Conservation (phyloP, 1,140 invertebrate species). For the Drosophila kanapiae region DNA sequence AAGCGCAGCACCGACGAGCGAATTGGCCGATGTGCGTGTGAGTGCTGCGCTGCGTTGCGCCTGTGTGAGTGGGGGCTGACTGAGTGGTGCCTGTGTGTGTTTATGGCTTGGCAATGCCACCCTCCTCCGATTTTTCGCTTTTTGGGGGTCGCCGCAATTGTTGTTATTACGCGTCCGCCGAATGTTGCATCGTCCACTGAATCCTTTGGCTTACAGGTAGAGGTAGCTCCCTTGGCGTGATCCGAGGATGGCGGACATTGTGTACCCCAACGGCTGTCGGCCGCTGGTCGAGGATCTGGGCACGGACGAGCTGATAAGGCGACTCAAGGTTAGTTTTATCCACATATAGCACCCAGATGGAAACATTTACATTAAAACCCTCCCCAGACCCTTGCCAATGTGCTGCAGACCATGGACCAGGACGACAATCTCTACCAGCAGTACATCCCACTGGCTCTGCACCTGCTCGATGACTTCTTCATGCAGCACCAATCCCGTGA, state of each 20-base stretch:
- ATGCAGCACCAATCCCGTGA: constrained; percentile 95
- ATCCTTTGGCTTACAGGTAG: constrained; percentile 28
- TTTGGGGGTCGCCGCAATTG: constrained; percentile 59
- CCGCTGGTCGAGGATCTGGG: constrained; percentile 96
- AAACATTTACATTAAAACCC: not conserved
- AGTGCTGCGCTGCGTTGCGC: constrained; percentile 27
- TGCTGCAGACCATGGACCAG: constrained; percentile 98
- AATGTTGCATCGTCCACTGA: constrained; percentile 30
- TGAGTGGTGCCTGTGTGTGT: constrained; percentile 40
- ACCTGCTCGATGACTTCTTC: constrained; percentile 97
- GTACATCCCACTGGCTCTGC: constrained; percentile 96
- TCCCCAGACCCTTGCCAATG: constrained; percentile 93
- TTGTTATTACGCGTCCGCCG: constrained; percentile 18
- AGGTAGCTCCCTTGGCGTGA: constrained; percentile 15
- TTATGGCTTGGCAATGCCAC: constrained; percentile 70
- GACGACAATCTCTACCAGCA: constrained; percentile 97
- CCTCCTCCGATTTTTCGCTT: constrained; percentile 72
- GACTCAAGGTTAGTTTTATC: constrained; percentile 91
- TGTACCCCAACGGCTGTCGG: constrained; percentile 94
- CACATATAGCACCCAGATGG: not conserved
- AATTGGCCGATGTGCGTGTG: constrained; percentile 32
- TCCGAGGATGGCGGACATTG: constrained; percentile 88
- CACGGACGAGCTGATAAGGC: constrained; percentile 96
- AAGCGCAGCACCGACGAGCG: constrained; percentile 26
- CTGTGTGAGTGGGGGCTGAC: constrained; percentile 21